phyloP scores from a whole-genome alignment of 2,113 vertebrate genomes.

The Triplophysa rosa region DNA sequence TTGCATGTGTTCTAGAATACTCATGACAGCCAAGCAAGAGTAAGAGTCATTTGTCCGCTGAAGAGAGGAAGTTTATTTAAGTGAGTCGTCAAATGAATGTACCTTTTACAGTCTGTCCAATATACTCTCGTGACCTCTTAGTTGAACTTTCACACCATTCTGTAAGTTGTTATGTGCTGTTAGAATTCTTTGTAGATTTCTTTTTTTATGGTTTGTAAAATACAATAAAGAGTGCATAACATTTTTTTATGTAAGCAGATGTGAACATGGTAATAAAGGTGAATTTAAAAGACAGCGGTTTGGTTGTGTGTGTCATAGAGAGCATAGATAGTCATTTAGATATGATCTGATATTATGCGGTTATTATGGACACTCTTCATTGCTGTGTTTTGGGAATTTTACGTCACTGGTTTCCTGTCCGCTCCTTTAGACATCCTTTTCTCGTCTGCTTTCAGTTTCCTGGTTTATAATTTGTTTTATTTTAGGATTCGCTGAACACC shows the following conservation, averaged over 20 bases:
- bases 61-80: conserved; percentile 33
- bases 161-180: not conserved
- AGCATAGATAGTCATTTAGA: conserved; percentile 26
- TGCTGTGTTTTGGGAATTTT: conserved; percentile 22
- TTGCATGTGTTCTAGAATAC: not conserved
- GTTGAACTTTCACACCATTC: not conserved
- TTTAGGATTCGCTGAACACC: too few species aligned
- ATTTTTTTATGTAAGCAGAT: conserved; percentile 39
- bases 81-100: conserved; percentile 22
- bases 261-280: conserved; percentile 40
- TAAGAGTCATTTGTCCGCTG: not conserved
- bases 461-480: too few species aligned
- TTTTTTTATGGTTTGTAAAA: conserved; percentile 25
- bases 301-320: conserved; percentile 19
- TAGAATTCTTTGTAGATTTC: not conserved
- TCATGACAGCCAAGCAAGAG: not conserved
- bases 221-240: not conserved
- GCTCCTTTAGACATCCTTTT: not conserved
- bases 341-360: not conserved
- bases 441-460: not conserved
- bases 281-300: conserved; percentile 31
- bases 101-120: not conserved
- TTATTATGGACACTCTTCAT: not conserved
- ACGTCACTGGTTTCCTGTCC: conserved; percentile 35
- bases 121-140: not conserved